phyloP scores from a whole-genome alignment of 1,140 invertebrate species.

The Drosophila sechellia region DNA sequence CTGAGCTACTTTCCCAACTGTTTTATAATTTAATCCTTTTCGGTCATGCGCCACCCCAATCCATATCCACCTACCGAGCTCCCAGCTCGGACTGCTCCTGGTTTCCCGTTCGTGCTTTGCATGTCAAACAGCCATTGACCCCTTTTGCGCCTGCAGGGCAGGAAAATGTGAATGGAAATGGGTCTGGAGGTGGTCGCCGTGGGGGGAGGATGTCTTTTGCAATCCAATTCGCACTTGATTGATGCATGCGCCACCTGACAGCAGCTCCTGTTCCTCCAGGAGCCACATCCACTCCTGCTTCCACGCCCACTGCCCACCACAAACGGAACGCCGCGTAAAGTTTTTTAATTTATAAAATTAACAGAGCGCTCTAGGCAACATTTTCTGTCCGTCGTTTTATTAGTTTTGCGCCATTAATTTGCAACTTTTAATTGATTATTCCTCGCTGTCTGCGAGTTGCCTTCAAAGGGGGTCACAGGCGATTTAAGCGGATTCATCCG shows the following conservation, averaged over 20 bases:
- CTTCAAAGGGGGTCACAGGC: constrained; percentile 1
- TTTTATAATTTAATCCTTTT: constrained; percentile 84
- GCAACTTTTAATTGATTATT: constrained; percentile 82
- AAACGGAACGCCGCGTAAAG: constrained; percentile 60
- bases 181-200: neutral
- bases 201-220: constrained; percentile 51
- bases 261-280: constrained; percentile 13
- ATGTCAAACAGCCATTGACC: constrained; percentile 84
- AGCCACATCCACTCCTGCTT: neutral
- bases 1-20: constrained; percentile 78
- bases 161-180: constrained; percentile 22
- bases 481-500: constrained; percentile 12
- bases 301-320: constrained; percentile 15
- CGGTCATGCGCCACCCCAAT: constrained; percentile 65
- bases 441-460: constrained; percentile 18
- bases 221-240: constrained; percentile 82
- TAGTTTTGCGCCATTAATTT: constrained; percentile 70
- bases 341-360: constrained; percentile 83
- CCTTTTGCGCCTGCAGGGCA: constrained; percentile 69
- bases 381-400: constrained; percentile 41
- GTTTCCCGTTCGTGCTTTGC: constrained; percentile 64
- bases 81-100: neutral
- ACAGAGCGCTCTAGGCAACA: constrained; percentile 35
- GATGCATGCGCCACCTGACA: constrained; percentile 79
- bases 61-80: neutral